Conservation (phyloP, 2,888 invertebrate genomes). For the Erebia epiphron region DNA sequence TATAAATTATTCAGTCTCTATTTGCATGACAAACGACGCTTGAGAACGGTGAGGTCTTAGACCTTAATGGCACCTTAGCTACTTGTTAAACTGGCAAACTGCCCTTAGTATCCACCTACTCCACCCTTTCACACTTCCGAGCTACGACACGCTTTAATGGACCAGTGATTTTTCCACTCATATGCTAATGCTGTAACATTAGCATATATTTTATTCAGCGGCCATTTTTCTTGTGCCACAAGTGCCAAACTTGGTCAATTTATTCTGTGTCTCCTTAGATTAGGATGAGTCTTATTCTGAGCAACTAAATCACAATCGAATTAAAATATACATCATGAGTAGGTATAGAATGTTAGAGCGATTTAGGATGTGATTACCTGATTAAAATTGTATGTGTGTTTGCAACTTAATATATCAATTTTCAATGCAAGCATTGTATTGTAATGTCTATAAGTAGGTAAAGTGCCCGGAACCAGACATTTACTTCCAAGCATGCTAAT, state of each 20-base stretch:
- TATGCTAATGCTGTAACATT: slow-evolving; percentile 68
- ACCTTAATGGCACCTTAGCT: slow-evolving; percentile 62
- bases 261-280: neutral
- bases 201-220: slow-evolving; percentile 67
- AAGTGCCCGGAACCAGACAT: too few relatives aligned
- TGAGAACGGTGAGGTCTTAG: slow-evolving; percentile 66
- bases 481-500: too few relatives aligned
- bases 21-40: slow-evolving; percentile 78
- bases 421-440: too few relatives aligned
- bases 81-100: slow-evolving; percentile 33
- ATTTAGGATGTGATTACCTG: neutral
- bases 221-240: slow-evolving; percentile 51
- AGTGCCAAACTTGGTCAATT: slow-evolving; percentile 46
- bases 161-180: slow-evolving; percentile 73
- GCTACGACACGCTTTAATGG: slow-evolving; percentile 67
- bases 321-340: too few relatives aligned
- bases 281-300: neutral
- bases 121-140: slow-evolving; percentile 57
- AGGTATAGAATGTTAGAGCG: too few relatives aligned
- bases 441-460: too few relatives aligned
- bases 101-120: slow-evolving; percentile 41
- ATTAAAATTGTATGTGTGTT: too few relatives aligned
- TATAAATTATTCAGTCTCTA: slow-evolving; percentile 78
- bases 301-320: too few relatives aligned
- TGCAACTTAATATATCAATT: too few relatives aligned